Evolutionary conservation across 2,113 vertebrate species (phyloP), one percentile per base, ranked within the genome.

Genomic region (Pimephales promelas): DNA sequence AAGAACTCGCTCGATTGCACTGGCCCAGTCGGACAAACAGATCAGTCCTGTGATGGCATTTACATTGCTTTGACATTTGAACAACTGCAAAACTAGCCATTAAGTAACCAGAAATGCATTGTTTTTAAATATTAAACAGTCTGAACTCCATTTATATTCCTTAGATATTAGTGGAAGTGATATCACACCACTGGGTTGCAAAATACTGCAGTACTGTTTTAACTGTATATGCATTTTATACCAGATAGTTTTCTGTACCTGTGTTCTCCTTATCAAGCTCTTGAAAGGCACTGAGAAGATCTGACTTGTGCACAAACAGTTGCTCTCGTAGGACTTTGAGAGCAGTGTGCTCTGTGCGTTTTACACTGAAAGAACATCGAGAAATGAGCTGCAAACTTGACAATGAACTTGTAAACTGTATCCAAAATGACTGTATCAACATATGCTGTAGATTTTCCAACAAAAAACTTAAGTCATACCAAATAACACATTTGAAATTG

Each of bases 1-100:
- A 88, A 98, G 85, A 84, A 96, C 95, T 0, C 94, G 92, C 91
- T 97, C 97, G 83, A 98, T 89, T 0, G 95, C 95, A 0, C 70
- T 88, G 0, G 96, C 96, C 97, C 98, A 98, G 90, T 96, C 92
- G 8, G 83, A 94, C 86, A 96, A 40, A 0, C 89, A 87, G 88
- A 95, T 85, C 0, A 81, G 56, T 52, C 93, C 94, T 94, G 83
- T 57, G 52, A 54, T 54, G 62, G 31, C 18, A 68, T 5, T 68
- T 9, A 68, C 18, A 68, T 64, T 18, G 16, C 13, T 31, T 16
- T 62, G 13, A 9, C 34, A 40, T 70, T 70, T 70, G 18, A 22
- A 70, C 34, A 70, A 40, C 31, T 61, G 57, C 24, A 61, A 26
- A 61, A 28, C 26, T 14, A 16, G 59, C 26, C 5, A 62, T 18